phyloP scores from a whole-genome alignment of 2,888 invertebrate genomes.

The Lasioglossum morio region DNA sequence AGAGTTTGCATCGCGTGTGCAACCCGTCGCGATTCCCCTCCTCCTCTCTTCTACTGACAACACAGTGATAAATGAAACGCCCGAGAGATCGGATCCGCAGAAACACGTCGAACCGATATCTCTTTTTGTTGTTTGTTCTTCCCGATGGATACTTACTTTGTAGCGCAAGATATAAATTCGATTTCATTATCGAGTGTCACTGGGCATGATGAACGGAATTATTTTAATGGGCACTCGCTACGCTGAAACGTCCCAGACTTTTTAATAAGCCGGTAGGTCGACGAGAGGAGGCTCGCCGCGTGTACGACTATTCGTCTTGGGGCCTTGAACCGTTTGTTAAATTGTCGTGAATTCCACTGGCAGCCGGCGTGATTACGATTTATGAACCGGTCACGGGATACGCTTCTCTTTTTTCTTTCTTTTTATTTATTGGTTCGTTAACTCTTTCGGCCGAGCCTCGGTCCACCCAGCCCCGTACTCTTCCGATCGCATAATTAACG shows the following conservation, averaged over 20 bases:
- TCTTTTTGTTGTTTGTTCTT: constrained; percentile 9
- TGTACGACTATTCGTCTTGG: constrained; percentile 42
- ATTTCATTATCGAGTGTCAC: constrained; percentile 42
- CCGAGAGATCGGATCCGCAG: constrained; percentile 15
- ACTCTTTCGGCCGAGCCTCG: constrained; percentile 12
- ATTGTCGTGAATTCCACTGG: constrained; percentile 73
- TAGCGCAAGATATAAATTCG: constrained; percentile 33
- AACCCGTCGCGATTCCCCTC: neutral
- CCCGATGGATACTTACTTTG: constrained; percentile 4
- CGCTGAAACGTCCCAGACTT: constrained; percentile 16
- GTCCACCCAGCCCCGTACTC: constrained; percentile 4
- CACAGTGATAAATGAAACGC: constrained; percentile 33
- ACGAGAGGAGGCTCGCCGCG: neutral
- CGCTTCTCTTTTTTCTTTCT: constrained; percentile 75
- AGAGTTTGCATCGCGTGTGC: neutral
- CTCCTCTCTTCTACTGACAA: neutral
- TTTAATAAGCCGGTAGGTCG: constrained; percentile 46
- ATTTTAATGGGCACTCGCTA: constrained; percentile 5
- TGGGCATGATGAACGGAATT: constrained; percentile 45
- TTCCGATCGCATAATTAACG: constrained; percentile 57
- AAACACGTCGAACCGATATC: constrained; percentile 21
- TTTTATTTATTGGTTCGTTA: constrained; percentile 2
- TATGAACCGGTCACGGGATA: constrained; percentile 74
- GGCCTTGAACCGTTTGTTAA: constrained; percentile 68
- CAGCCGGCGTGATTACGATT: constrained; percentile 77